phyloP scores from a whole-genome alignment of 1,140 invertebrate species.

The Melipona quadrifasciata region DNA sequence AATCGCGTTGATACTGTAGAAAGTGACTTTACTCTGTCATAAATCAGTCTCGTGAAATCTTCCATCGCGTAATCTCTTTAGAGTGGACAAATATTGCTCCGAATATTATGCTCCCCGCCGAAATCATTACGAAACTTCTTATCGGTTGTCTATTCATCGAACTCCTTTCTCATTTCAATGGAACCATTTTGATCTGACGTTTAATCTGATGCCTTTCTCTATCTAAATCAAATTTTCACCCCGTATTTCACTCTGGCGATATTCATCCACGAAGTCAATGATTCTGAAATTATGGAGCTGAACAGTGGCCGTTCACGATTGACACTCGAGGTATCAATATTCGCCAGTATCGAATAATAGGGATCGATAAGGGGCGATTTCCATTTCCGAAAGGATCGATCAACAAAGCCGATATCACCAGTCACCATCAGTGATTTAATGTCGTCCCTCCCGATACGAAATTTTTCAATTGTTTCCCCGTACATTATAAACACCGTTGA shows the following conservation, averaged over 20 bases:
- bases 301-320: not conserved
- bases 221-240: not conserved
- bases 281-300: not conserved
- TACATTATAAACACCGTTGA: not conserved
- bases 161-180: not conserved
- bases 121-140: slow-evolving; percentile 3
- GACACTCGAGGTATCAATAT: not conserved
- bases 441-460: too few relatives aligned
- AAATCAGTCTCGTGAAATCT: slow-evolving; percentile 16
- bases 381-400: not conserved
- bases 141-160: slow-evolving; percentile 7
- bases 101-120: not conserved
- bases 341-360: not conserved
- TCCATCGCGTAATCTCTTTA: not conserved
- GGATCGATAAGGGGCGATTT: not conserved
- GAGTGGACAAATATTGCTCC: slow-evolving; percentile 21
- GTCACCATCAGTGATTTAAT: not conserved
- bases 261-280: not conserved
- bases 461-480: not conserved
- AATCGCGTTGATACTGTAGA: slow-evolving; percentile 25
- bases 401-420: not conserved
- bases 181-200: too few relatives aligned
- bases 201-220: not conserved
- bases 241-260: not conserved
- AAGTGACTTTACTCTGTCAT: slow-evolving; percentile 24